Evolutionary conservation across 2,113 vertebrate species (phyloP), one percentile per base, ranked within the genome.

Genomic region (Labeo rohita): DNA sequence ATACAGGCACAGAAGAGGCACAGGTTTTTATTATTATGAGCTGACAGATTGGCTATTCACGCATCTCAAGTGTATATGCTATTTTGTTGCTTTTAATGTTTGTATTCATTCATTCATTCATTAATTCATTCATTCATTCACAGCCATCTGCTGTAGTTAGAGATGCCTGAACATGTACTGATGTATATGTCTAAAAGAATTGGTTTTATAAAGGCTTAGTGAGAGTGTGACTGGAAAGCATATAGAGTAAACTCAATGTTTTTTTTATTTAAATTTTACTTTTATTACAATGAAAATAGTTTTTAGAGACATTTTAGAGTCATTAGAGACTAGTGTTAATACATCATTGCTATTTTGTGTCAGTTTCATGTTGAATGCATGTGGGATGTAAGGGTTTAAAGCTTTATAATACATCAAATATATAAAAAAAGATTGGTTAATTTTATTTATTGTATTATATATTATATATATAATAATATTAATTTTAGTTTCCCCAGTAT

Each of bases 1-100:
- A 34, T 76, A 56, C n/a, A 80, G 47, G 11, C 28, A 49, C 54
- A 39, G 76, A 34, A 70, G 39, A 76, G 50, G 66, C 34, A 61
- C 68, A 36, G 34, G 50, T 4, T 79, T 84, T 84, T 84, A 84
- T 84, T 16, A 72, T 56, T 73, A 43, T 83, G 28, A 83, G 49
- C 6, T 8, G 68, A 73, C 50, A 45, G 34, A 72, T 39, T 73
- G 68, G 3, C 49, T 28, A 56, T 73, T 72, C 3, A 23, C 39
- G 34, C 84, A 59, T 68, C 8, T 49, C 52, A 70, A 43, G 23
- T 77, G 23, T 65, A 63, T 84, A 56, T 28, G 34, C 65, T 3
- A 68, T 52, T 36, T 36, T 45, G 50, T 23, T 70, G 83, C 3
- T 18, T 49, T 83, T 83, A 18, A 45, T 83, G 13, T 21, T 56